Base-by-base conservation (phyloP, 2,113 vertebrate species). In the Lanius collurio region DNA sequence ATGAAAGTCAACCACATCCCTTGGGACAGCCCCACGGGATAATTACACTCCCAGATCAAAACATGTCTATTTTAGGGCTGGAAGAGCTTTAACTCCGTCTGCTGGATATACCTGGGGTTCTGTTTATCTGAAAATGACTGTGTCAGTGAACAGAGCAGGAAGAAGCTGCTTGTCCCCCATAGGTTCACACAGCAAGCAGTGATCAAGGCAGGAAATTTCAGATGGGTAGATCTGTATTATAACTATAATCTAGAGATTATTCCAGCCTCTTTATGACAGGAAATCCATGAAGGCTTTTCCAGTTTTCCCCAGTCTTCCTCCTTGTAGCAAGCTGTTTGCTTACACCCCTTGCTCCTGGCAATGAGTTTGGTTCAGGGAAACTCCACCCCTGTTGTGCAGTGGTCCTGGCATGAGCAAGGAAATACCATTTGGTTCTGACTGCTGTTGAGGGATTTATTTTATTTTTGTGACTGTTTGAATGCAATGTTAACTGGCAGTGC, bases 161-260 rank as follows among this genome's bases (percentile, higher is more conserved):
- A 28, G 56, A 65, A 84, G 71, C 7, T 49, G 19, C 47, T 78
- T 22, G 13, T 13, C 68, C 31, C 11, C 35, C 0, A 0, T 18
- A 35, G 42, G 23, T 49, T 16, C 47, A 44, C 30, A 18, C 20
- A 56, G 41, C 53, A 31, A 11, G 15, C 27, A 59, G n/a, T 4
- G 39, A 85, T 22, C 30, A 76, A 49, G 68, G 27, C 47, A 81
- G 83, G 8, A 47, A 64, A 47, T 71, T 71, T 82, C 65, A 82
- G 60, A 59, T 27, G 18, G 68, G 12, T 22, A 56, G 24, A 27
- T 50, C 63, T 53, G 28, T 46, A 37, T 19, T 49, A 35, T 27
- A 41, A 55, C 8, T 41, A 77, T 14, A 13, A 23, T 62, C 39
- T 15, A 35, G 33, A 65, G 41, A 27, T 77, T 39, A 56, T 88